Evolutionary conservation across 2,113 vertebrate species (phyloP).

Genomic region (Oncorhynchus keta): DNA sequence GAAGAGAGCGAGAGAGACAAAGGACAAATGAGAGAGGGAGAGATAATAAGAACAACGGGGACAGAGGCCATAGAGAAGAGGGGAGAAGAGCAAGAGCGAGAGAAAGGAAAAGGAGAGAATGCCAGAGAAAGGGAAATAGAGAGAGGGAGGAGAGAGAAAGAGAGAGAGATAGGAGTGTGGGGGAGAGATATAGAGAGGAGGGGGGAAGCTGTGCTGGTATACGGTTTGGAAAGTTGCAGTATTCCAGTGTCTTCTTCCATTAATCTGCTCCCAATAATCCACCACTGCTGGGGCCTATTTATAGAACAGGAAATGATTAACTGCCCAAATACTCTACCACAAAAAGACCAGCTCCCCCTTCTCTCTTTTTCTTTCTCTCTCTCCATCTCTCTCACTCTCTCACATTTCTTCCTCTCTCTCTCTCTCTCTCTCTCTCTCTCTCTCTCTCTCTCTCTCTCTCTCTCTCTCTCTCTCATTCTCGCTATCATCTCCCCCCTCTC

Average conservation of each 20-base stretch:
- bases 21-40: not conserved
- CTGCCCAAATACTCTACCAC: conserved; percentile 60
- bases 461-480: not conserved
- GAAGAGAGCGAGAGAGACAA: not conserved
- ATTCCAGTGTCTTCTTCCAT: conserved; percentile 56
- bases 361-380: not conserved
- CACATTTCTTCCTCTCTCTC: conserved; percentile 35
- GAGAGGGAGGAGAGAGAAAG: too few species aligned
- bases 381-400: conserved; percentile 27
- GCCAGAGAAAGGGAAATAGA: too few species aligned
- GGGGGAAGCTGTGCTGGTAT: too few species aligned
- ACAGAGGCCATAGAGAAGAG: not conserved
- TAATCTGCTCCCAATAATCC: conserved; percentile 68
- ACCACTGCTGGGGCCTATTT: conserved; percentile 62
- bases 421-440: conserved; percentile 32
- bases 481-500: too few species aligned
- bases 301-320: conserved; percentile 69
- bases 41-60: not conserved
- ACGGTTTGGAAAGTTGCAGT: conserved; percentile 36
- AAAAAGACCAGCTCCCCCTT: conserved; percentile 62
- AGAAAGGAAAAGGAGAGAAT: too few species aligned
- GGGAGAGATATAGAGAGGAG: too few species aligned
- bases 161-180: conserved; percentile 39
- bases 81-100: too few species aligned
- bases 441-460: conserved; percentile 23